Evolutionary conservation across 2,113 vertebrate genomes (phyloP).

Genomic region (Varanus komodoensis): DNA sequence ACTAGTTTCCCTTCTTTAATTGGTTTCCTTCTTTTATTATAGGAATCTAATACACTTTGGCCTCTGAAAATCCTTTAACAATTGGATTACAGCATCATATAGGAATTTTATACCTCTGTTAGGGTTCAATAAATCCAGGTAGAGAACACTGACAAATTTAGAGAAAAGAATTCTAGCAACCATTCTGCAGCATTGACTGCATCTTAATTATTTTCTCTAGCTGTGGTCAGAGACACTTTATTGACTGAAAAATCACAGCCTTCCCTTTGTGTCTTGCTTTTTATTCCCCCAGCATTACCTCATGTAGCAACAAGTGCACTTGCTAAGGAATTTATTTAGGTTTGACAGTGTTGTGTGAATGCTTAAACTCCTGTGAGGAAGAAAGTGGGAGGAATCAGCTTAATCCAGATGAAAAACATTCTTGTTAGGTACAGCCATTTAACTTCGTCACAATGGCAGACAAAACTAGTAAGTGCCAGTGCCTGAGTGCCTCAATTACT

Average conservation of each 20-base stretch:
- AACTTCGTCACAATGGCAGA: not conserved
- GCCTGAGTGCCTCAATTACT: not conserved
- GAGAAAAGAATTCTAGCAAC: conserved; percentile 23
- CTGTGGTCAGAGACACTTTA: conserved; percentile 1
- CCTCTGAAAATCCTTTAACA: conserved; percentile 20
- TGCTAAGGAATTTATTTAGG: conserved; percentile 15
- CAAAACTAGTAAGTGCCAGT: not conserved
- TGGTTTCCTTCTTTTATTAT: conserved; percentile 11
- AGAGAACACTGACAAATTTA: conserved; percentile 16
- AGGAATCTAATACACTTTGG: not conserved
- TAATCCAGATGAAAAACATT: not conserved
- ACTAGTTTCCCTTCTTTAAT: conserved; percentile 13
- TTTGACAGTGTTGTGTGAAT: not conserved
- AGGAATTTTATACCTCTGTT: conserved; percentile 14
- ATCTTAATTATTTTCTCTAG: conserved; percentile 23
- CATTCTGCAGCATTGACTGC: not conserved
- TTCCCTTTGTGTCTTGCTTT: conserved; percentile 35
- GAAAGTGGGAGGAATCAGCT: not conserved
- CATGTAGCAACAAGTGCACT: not conserved
- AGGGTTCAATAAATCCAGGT: conserved; percentile 12
- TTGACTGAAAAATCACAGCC: conserved; percentile 4
- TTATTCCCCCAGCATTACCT: conserved; percentile 5
- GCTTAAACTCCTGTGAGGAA: conserved; percentile 2
- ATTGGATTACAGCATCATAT: conserved; percentile 16
- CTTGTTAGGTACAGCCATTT: not conserved